Evolutionary conservation across 2,113 vertebrate genomes (phyloP).

Genomic region (Dascyllus trimaculatus): DNA sequence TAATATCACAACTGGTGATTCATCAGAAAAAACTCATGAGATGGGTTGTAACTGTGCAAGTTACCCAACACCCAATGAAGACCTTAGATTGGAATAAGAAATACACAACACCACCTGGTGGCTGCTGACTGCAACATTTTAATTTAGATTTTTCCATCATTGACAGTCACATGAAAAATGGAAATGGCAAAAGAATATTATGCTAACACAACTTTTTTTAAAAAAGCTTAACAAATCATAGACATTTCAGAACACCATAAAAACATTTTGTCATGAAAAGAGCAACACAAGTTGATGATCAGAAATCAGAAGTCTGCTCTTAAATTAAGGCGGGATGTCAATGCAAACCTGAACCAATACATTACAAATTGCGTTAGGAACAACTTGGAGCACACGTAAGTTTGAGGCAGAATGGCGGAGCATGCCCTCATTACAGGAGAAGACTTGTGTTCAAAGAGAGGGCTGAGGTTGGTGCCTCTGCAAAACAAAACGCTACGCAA

Average conservation of each 20-base stretch:
- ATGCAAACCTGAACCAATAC: neutral
- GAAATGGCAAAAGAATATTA: neutral
- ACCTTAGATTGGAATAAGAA: slow-evolving; percentile 21
- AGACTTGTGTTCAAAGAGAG: neutral
- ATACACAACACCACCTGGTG: slow-evolving; percentile 73
- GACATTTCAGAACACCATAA: slow-evolving; percentile 18
- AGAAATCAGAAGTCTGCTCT: neutral
- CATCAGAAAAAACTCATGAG: neutral
- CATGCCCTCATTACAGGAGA: neutral
- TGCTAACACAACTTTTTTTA: neutral
- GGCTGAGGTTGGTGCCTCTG: neutral
- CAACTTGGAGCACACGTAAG: neutral
- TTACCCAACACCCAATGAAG: neutral
- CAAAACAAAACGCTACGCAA: slow-evolving; percentile 19
- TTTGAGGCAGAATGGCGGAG: slow-evolving; percentile 1
- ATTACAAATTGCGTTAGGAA: neutral
- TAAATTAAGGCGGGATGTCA: slow-evolving; percentile 23
- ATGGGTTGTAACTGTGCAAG: too few relatives aligned
- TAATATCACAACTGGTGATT: neutral
- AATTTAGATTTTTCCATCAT: slow-evolving; percentile 33
- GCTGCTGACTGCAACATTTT: slow-evolving; percentile 47
- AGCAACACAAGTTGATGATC: slow-evolving; percentile 13
- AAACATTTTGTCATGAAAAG: slow-evolving; percentile 17
- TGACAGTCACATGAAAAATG: slow-evolving; percentile 16
- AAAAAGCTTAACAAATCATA: slow-evolving; percentile 3